phyloP scores from a whole-genome alignment of 2,113 vertebrate genomes.

The Falcunculus frontatus region DNA sequence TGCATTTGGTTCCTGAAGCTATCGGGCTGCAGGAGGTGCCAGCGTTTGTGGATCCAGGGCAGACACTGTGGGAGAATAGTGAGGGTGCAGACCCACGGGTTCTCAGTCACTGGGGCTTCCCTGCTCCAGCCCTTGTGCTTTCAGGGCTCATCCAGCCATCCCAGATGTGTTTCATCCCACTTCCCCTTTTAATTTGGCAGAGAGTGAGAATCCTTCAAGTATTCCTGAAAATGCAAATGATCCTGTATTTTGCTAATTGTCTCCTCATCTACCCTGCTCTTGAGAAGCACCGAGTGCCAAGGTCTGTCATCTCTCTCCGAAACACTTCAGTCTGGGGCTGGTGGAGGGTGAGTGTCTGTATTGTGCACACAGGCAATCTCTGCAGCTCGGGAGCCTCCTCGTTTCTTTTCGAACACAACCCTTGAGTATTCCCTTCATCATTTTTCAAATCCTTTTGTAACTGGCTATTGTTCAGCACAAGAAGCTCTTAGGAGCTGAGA shows the following conservation, averaged over 20 bases:
- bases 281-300: not conserved
- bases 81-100: not conserved
- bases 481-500: constrained; percentile 2
- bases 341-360: not conserved
- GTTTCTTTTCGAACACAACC: not conserved
- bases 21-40: not conserved
- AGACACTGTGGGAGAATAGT: not conserved
- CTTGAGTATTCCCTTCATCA: constrained; percentile 30
- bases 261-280: constrained; percentile 3
- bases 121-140: not conserved
- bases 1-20: not conserved
- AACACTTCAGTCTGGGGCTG: not conserved
- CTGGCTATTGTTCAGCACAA: constrained; percentile 1
- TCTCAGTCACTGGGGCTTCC: not conserved
- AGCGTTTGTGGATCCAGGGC: not conserved
- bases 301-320: not conserved
- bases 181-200: not conserved
- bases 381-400: not conserved
- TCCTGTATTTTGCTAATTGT: not conserved
- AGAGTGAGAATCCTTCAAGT: not conserved
- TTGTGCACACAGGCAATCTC: constrained; percentile 20
- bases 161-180: not conserved
- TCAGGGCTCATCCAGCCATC: not conserved
- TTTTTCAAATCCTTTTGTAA: constrained; percentile 12
- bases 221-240: constrained; percentile 32